These are phyloP conservation scores for Hippoglossus stenolepis DNA, from an alignment of 2,113 vertebrate species.

Conservation along the genomic window DNA sequence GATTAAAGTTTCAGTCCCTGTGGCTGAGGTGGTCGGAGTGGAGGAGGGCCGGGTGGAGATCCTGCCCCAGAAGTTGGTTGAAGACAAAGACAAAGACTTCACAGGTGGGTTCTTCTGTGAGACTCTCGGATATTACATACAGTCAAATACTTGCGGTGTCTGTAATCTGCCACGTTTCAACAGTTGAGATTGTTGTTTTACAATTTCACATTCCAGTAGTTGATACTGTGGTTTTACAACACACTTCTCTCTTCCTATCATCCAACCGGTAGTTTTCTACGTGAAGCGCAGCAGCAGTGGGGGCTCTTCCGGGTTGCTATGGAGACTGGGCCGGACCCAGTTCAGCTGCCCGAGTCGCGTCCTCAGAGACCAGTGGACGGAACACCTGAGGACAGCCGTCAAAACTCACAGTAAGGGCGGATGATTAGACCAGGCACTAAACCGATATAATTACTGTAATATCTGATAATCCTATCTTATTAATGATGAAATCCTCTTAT, in stretches of 20 bases:
- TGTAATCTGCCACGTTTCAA: background rate
- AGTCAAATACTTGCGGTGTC: background rate
- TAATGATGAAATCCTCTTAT: background rate
- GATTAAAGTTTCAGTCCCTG: conserved; percentile 78
- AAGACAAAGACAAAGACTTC: conserved; percentile 82
- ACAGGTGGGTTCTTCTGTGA: conserved; percentile 69
- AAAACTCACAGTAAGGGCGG: conserved; percentile 78
- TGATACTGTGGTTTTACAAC: background rate
- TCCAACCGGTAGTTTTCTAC: conserved; percentile 78
- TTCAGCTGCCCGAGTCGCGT: conserved; percentile 81
- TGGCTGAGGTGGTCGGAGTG: conserved; percentile 80
- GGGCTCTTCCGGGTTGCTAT: conserved; percentile 68
- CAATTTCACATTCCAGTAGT: background rate
- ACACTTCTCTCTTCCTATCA: background rate
- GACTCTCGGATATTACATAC: conserved; percentile 1
- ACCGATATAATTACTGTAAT: background rate
- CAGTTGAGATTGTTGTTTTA: background rate
- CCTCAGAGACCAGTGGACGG: conserved; percentile 82
- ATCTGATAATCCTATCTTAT: background rate
- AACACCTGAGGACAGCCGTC: conserved; percentile 72
- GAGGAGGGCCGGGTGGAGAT: conserved; percentile 78
- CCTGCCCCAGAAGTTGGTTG: conserved; percentile 75
- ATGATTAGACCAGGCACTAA: background rate
- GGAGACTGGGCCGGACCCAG: conserved; percentile 81
- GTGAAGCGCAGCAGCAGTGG: conserved; percentile 76